Base-by-base conservation (phyloP, 2,888 invertebrate species). In the Synergus japonicus region DNA sequence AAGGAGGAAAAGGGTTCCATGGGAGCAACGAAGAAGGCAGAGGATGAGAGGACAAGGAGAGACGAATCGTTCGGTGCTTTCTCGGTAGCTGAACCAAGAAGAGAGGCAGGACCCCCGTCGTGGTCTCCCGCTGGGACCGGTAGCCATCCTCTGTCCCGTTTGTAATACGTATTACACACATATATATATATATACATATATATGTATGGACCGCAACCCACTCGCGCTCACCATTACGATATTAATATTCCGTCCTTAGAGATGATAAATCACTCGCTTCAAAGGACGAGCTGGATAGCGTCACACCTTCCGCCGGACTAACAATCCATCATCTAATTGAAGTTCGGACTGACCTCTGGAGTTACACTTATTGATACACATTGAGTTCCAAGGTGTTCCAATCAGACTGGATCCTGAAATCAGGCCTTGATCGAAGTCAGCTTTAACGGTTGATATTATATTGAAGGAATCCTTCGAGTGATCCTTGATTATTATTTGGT, bases 101-200 rank as follows among this genome's bases (percentile, higher is more conserved):
- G 76, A 77, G 80, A 76, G 43, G 29, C 18, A 85, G 88, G 90
- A 90, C 91, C 91, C 92, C 91, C 90, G 91, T 87, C 87, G 91
- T 87, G 92, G 87, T 90, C 92, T 92, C 92, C 92, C 88, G 91
- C 92, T 91, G 92, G 89, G 92, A 91, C 91, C 92, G 89, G 92
- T 92, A 92, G 92, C 92, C 89, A 91, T 91, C 90, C 89, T 90
- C 91, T 91, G 91, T 91, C 91, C 90, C 90, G 90, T 91, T 90
- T 89, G 90, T 90, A 90, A 91, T 91, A 89, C 87, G 87, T 87
- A 87, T 88, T 88, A 87, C 85, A 87, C 83, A 78, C 83, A 79
- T 76, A 78, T 65, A 69, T 29, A 41, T 79, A 76, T 69, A 65
- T 77, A 79, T 76, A 78, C 60, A 69, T 29, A 41, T 79, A 76